Conservation (phyloP, 1,140 invertebrate species). For the Ectropis grisescens region DNA sequence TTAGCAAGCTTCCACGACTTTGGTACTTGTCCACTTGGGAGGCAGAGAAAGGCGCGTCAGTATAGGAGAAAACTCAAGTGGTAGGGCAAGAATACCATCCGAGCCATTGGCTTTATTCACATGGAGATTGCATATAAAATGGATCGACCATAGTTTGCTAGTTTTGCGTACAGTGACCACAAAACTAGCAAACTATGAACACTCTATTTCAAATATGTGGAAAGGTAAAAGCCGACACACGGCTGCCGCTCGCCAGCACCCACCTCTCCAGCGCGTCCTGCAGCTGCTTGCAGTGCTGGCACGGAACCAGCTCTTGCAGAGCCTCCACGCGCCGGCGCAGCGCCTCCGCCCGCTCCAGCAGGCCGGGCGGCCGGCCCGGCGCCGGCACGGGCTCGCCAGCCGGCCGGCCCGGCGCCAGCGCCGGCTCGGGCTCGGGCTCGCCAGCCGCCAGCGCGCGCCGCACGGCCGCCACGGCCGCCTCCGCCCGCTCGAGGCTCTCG, state of each 20-base stretch:
- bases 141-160: no score
- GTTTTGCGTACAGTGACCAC: no score
- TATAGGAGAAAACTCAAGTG: no score
- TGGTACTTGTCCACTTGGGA: no score
- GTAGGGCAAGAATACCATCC: no score
- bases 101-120: no score
- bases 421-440: slow-evolving; percentile 8
- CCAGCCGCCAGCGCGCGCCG: slow-evolving; percentile 38
- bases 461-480: slow-evolving; percentile 53
- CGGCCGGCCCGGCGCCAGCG: slow-evolving; percentile 10
- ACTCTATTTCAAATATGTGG: not conserved
- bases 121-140: no score
- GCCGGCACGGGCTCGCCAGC: not conserved
- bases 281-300: slow-evolving; percentile 73
- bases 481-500: slow-evolving; percentile 60
- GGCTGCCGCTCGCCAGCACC: no score
- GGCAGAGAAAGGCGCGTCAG: no score
- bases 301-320: slow-evolving; percentile 58
- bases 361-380: slow-evolving; percentile 22
- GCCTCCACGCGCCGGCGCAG: slow-evolving; percentile 57
- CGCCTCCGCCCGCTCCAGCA: slow-evolving; percentile 44
- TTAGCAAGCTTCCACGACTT: no score
- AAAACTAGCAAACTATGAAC: not conserved
- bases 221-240: no score
- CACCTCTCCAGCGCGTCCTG: slow-evolving; percentile 71